Evolutionary conservation across 2,888 invertebrate species (phyloP), one percentile per base, ranked within the genome.

Genomic region (Drosophila anomalata): DNA sequence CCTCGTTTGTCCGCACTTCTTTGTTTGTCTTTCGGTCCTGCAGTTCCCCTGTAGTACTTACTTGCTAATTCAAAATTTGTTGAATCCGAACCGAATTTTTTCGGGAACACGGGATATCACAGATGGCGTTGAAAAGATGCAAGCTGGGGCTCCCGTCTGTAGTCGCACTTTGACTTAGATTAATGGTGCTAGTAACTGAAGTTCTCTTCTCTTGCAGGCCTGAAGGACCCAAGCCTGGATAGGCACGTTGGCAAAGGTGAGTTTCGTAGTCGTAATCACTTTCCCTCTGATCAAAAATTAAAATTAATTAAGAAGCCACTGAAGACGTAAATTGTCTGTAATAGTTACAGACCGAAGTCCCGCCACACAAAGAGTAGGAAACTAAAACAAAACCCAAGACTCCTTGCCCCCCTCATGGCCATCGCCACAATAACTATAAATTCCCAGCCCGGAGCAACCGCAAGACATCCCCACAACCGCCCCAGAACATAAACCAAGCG

Each of bases 141-240:
- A n/a, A n/a, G 36, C 6, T 6, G 42, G 42, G 20, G 42, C 42
- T 20, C 11, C 14, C 63, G 90, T 89, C 91, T 90, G 91, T 90
- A 90, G 89, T 88, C 3, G 44, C 22, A 1, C 31, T 51, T n/a
- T 36, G 80, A 80, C 76, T 78, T 56, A 75, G 81, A 81, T 60
- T 74, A 83, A 81, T 81, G 54, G 56, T 5, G 2, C 11, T 14
- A 6, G 14, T 52, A 75, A 63, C 51, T 20, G n/a, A 36, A 52
- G 39, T 31, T 20, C 56, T 36, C 26, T 7, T 44, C 66, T 65
- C 3, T 88, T 89, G 11, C 76, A 90, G 89, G 90, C 59, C 79
- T 90, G 26, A 90, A 90, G 71, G 89, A 90, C 85, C 89, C 89
- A 56, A 90, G 82, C 76, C 73, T 90, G 89, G 90, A 90, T 63